A percentile compares a stretch with the other conserved stretches of the same genome.
phyloP scores from a whole-genome alignment of 2,797 vertebrate genomes.

The Cossypha dichroa region DNA sequence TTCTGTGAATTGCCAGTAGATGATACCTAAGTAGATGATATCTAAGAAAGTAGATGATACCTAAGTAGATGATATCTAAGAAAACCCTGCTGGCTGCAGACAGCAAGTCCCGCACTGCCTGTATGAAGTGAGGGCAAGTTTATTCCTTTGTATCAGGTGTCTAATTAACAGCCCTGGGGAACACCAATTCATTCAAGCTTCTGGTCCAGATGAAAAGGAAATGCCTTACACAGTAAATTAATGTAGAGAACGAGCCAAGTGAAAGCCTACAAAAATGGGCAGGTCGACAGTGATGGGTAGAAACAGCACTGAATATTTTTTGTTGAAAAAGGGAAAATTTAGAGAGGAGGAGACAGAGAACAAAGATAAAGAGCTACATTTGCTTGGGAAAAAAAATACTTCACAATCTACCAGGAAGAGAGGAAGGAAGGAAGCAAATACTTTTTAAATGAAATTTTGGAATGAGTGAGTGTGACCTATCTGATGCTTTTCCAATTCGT shows the following conservation, averaged over 20 bases:
- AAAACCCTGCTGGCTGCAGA: background rate
- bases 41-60: background rate
- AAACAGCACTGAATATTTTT: background rate
- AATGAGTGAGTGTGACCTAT: background rate
- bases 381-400: background rate
- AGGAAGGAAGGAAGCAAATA: background rate
- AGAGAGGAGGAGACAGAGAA: background rate
- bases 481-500: background rate
- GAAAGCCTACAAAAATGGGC: background rate
- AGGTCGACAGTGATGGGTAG: background rate
- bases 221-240: background rate
- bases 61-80: background rate
- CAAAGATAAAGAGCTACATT: background rate
- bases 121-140: background rate
- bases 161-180: background rate
- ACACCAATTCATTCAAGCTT: background rate
- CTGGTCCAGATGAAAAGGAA: background rate
- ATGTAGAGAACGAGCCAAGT: background rate
- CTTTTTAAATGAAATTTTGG: background rate
- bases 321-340: background rate
- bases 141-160: background rate
- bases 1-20: background rate
- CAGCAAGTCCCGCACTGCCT: background rate
- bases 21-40: background rate
- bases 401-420: background rate